Evolutionary conservation across 2,113 vertebrate genomes (phyloP), one percentile per base, ranked within the genome.

Genomic region (Paratilapia polleni): DNA sequence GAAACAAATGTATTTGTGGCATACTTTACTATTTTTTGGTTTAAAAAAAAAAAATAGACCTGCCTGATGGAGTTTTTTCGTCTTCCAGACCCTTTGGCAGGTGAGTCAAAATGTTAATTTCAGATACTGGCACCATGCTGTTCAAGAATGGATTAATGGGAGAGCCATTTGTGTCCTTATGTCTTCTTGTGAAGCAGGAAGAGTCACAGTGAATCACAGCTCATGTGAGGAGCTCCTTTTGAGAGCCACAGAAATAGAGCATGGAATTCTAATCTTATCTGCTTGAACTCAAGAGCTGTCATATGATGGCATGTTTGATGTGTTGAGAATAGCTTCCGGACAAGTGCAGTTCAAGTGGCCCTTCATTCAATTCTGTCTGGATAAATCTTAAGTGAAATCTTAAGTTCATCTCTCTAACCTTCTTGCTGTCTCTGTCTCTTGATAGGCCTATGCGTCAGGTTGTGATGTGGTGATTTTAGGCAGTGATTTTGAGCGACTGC

Each of bases 381-480:
- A 43, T 68, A 28, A 31, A 68, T 81, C 22, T 47, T 73, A 31
- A 38, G 62, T 78, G 43, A n/a, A n/a, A n/a, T n/a, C n/a, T 75
- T 36, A 24, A 78, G 8, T 28, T 87, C 70, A 81, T 41, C 68
- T 68, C 38, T 64, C 31, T 77, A 12, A 13, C 36, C 43, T 14
- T 82, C 14, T 38, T 38, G 6, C 59, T 62, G n/a, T 89, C 36
- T 47, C 64, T 41, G 7, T 62, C 20, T 89, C 41, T 54, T 79
- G 9, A 94, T 84, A 99, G 98, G 98, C 97, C 11, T 99, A 99
- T 8, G 98, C 97, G 31, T 99, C 98, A 82, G 98, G 98, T 91
- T 99, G 98, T 95, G 98, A 99, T 68, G 96, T 99, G 83, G 98
- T 99, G 87, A 97, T 99, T 88, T 86, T 99, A 90, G 98, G 98